Evolutionary conservation across 2,113 vertebrate species (phyloP), one percentile per base, ranked within the genome.

Genomic region (Orthonyx spaldingii): DNA sequence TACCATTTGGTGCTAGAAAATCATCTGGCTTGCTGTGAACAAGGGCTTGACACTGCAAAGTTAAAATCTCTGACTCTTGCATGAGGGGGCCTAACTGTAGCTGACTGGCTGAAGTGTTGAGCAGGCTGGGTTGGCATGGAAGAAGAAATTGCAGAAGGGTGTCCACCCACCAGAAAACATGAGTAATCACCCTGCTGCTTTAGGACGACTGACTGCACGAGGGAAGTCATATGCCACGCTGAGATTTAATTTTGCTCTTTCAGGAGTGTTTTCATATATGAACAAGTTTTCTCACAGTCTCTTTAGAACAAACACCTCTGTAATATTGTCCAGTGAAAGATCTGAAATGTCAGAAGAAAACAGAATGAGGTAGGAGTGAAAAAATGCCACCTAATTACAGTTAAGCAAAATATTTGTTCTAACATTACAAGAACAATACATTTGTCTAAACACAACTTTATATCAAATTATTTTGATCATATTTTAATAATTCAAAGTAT

Each of bases 101-200:
- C 82, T 80, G 78, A 49, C 9, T 85, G 55, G 47, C 28, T 88
- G 81, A 82, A 41, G 68, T 84, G 79, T 59, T 86, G 33, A 93
- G 55, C 83, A 87, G 80, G 55, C 68, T 92, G 94, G 33, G 56
- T 94, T 81, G 69, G 64, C 37, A 11, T 13, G 23, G 63, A 59
- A 84, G 35, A 8, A 63, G 89, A 27, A 63, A 44, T 21, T 87
- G 72, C 91, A 90, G 77, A 70, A 90, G 69, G 72, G 28, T 50
- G 63, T 84, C 95, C 96, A 84, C 96, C 96, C 86, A 95, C 94
- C 56, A 84, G 42, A 75, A 84, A 80, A 78, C 60, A 71, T 95
- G 96, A 96, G 72, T 89, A 94, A 95, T 60, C 17, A 8, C 53
- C 35, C 82, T 41, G 79, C 33, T 59, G 72, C 35, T 55, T 80